Evolutionary conservation across 1,140 invertebrate genomes (phyloP), one percentile per base, ranked within the genome.

Genomic region (Chionoecetes opilio): DNA sequence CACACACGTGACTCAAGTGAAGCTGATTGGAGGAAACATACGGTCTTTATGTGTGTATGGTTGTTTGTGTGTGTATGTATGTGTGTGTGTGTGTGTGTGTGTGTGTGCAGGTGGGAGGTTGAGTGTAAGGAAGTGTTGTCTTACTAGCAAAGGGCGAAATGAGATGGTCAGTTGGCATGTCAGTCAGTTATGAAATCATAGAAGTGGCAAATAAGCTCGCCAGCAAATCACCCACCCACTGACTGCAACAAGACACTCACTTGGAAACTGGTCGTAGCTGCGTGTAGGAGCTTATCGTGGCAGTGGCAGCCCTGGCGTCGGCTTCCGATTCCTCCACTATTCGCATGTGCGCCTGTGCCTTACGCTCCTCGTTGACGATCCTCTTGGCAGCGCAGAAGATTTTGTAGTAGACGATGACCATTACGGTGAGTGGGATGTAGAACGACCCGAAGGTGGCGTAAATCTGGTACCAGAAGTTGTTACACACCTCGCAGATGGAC

Each of bases 401-500:
- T 97, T 99, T 98, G 46, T 99, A 98, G 96, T 99, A 99, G 11
- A 99, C 99, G 96, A 99, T 98, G 41, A 99, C 99, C 99, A 99
- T 99, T 96, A 99, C 98, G 37, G 99, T 97, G 93, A 99, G 97
- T 0, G 99, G 99, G 96, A 99, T 99, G 97, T 99, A 99, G 97
- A 99, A 99, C 0, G 99, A 99, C 14, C 99, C 99, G 29, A 99
- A 98, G 0, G 99, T 98, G 0, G 99, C 99, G 97, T 99, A 99
- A 92, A 99, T 98, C 32, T 99, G 98, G 97, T 99, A 99, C 82
- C 99, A 98, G 97, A 98, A 98, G 97, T 98, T 98, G 97, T 99
- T 98, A 95, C 98, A 99, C 35, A 99, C 98, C 35, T 98, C 97
- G 97, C 99, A 99, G 84, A 98, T 98, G 37, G 96, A 96, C 2